These are phyloP conservation scores for Pollenia angustigena DNA, from an alignment of 2,888 invertebrate genomes.

Conservation along the genomic window DNA sequence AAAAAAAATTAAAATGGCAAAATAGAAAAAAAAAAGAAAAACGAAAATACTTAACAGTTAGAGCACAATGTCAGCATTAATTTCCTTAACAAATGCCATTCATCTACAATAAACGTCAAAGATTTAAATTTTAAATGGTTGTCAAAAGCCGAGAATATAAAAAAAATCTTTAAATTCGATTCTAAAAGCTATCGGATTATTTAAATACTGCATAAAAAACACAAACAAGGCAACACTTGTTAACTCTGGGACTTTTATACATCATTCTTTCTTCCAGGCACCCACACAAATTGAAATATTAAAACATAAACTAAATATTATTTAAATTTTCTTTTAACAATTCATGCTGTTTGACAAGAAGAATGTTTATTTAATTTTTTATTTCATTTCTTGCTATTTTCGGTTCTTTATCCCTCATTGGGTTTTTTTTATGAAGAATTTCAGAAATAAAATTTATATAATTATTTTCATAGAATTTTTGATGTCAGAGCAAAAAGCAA, in stretches of 20 bases:
- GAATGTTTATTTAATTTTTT: not conserved
- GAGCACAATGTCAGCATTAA: constrained; percentile 68
- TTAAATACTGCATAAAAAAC: too few relatives aligned
- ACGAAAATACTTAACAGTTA: not conserved
- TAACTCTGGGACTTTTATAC: too few relatives aligned
- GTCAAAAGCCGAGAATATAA: too few relatives aligned
- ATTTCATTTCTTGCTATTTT: not conserved
- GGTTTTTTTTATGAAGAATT: not conserved
- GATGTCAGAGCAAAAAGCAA: not conserved
- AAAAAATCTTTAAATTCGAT: too few relatives aligned
- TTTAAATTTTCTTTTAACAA: constrained; percentile 13
- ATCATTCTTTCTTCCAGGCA: not conserved
- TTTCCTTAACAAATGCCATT: constrained; percentile 59
- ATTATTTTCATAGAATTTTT: constrained; percentile 29
- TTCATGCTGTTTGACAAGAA: constrained; percentile 16
- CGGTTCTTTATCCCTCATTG: not conserved
- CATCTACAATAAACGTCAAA: constrained; percentile 57
- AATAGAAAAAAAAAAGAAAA: constrained; percentile 4
- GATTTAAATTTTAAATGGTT: constrained; percentile 24
- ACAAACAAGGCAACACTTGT: too few relatives aligned
- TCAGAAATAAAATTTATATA: constrained; percentile 45
- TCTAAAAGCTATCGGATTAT: too few relatives aligned
- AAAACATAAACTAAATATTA: not conserved
- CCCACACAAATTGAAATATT: not conserved
- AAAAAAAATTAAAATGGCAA: constrained; percentile 1